These are phyloP conservation scores for Cerastis leucographa DNA, from an alignment of 2,888 invertebrate species.

Conservation along the genomic window DNA sequence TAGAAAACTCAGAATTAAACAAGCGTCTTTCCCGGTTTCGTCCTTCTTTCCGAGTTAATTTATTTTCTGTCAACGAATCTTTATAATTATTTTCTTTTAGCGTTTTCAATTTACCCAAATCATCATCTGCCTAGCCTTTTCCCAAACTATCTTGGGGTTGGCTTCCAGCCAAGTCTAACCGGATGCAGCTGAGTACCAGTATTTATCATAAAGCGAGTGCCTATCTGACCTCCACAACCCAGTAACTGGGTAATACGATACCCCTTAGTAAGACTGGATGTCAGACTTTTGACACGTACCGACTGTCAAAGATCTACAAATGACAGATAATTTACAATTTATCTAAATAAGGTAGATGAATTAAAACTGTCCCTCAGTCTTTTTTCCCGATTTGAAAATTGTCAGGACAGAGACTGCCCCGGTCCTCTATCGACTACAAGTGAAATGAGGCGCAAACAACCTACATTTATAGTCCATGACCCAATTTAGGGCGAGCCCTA, in stretches of 20 bases:
- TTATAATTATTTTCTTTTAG: neutral
- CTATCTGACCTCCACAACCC: too few relatives aligned
- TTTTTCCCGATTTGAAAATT: neutral
- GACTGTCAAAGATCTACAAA: too few relatives aligned
- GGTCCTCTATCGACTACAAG: neutral
- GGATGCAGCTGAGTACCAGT: neutral
- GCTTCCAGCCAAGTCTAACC: neutral
- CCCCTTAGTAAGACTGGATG: too few relatives aligned
- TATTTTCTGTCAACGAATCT: neutral
- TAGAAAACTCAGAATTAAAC: neutral
- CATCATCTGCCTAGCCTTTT: neutral
- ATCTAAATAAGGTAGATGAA: too few relatives aligned
- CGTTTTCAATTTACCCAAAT: neutral
- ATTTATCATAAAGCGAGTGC: too few relatives aligned
- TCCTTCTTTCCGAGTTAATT: neutral
- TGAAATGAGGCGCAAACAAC: constrained; percentile 33
- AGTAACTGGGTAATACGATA: too few relatives aligned
- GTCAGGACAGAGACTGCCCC: neutral
- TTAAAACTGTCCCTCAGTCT: neutral
- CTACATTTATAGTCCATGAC: constrained; percentile 57
- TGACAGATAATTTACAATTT: too few relatives aligned
- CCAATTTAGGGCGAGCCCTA: constrained; percentile 57
- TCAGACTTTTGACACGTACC: too few relatives aligned
- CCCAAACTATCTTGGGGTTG: neutral
- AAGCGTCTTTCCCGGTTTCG: neutral